phyloP scores from a whole-genome alignment of 2,113 vertebrate species.

The Desmodus rotundus region DNA sequence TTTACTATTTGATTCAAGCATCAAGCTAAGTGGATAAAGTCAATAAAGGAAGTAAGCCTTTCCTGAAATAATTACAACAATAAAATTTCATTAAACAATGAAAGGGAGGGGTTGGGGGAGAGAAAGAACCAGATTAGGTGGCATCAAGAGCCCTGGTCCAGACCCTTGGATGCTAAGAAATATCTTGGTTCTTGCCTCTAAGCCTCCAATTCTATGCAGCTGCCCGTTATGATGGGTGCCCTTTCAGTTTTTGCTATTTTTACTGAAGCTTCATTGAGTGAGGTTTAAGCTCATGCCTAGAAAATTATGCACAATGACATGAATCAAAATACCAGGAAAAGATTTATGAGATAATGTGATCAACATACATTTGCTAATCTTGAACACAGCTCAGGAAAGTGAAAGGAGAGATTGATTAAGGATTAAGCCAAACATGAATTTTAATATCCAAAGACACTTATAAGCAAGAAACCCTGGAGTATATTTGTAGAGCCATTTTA shows the following conservation, averaged over 20 bases:
- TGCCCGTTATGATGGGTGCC: not conserved
- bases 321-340: not conserved
- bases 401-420: slow-evolving; percentile 47
- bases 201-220: not conserved
- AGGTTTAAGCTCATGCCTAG: not conserved
- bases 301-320: not conserved
- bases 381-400: not conserved
- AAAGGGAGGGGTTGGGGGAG: not conserved
- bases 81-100: not conserved
- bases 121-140: not conserved
- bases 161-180: not conserved
- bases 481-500: slow-evolving; percentile 53
- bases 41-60: not conserved
- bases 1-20: not conserved
- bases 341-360: slow-evolving; percentile 3
- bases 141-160: not conserved
- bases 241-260: not conserved
- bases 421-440: slow-evolving; percentile 49
- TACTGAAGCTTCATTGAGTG: not conserved
- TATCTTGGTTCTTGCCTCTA: not conserved
- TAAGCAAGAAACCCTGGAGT: slow-evolving; percentile 48
- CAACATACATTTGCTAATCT: not conserved
- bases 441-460: slow-evolving; percentile 54
- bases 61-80: not conserved
- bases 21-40: not conserved